Percentiles rank a stretch among this genome's conserved stretches.
Evolutionary conservation across 2,113 vertebrate species (phyloP).

Genomic region (Cettia cetti): DNA sequence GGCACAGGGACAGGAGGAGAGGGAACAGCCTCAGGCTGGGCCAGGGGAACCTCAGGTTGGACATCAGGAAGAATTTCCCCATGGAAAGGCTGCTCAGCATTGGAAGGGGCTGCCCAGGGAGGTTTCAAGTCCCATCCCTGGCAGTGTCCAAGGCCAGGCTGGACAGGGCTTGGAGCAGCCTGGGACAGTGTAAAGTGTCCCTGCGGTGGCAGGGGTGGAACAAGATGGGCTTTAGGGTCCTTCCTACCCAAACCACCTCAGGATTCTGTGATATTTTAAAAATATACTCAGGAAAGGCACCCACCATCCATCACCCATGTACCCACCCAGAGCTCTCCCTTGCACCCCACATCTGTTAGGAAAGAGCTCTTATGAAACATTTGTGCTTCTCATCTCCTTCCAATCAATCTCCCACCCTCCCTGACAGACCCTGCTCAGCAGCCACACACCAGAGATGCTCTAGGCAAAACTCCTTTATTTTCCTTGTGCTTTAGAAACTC

Average conservation of each 20-base stretch:
- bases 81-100: rapidly evolving
- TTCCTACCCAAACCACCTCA: neutral
- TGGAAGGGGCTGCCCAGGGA: neutral
- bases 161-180: neutral
- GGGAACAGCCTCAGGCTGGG: neutral
- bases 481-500: neutral
- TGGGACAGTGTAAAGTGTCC: neutral
- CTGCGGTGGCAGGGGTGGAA: neutral
- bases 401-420: neutral
- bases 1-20: neutral
- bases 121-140: neutral
- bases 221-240: neutral
- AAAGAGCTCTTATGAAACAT: neutral
- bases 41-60: neutral
- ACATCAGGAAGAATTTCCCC: rapidly evolving
- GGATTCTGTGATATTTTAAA: neutral
- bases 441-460: neutral
- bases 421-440: neutral
- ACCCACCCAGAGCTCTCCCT: neutral
- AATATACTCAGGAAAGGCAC: neutral
- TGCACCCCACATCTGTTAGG: neutral
- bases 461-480: neutral
- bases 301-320: rapidly evolving
- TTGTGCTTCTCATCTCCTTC: neutral
- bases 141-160: rapidly evolving